A percentile compares a stretch with the other conserved stretches of the same genome.
These are phyloP conservation scores for Drosophila putrida DNA, from an alignment of 2,888 invertebrate species.

Conservation along the genomic window DNA sequence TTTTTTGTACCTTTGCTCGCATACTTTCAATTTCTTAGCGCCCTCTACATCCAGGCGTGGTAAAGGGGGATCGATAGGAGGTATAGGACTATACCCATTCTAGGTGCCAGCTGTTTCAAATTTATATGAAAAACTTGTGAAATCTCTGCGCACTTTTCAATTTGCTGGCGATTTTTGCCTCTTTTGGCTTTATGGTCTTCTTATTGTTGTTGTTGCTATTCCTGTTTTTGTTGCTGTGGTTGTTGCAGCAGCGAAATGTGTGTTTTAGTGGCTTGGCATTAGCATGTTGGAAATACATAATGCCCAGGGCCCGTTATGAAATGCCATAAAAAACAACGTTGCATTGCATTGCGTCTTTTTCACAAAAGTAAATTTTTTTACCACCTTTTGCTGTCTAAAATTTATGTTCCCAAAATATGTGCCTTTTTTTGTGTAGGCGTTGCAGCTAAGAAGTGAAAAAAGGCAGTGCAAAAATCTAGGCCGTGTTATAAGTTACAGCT, in stretches of 20 bases:
- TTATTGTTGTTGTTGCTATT: slow-evolving; percentile 25
- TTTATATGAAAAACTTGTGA: slow-evolving; percentile 75
- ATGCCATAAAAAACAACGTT: slow-evolving; percentile 52
- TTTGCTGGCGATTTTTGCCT: slow-evolving; percentile 66
- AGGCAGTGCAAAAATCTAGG: slow-evolving; percentile 15
- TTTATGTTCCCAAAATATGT: slow-evolving; percentile 73
- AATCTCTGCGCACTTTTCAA: slow-evolving; percentile 63
- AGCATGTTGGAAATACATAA: slow-evolving; percentile 70
- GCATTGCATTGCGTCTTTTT: slow-evolving; percentile 47
- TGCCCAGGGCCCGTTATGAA: slow-evolving; percentile 43
- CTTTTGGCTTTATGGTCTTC: slow-evolving; percentile 25
- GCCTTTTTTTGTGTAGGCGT: slow-evolving; percentile 30
- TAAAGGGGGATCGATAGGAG: not conserved
- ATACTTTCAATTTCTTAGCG: slow-evolving; percentile 52
- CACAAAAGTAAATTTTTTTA: slow-evolving; percentile 28
- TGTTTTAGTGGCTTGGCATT: slow-evolving; percentile 78
- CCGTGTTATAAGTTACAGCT: slow-evolving; percentile 24
- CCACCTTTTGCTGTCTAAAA: slow-evolving; percentile 48
- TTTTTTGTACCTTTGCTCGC: slow-evolving; percentile 47
- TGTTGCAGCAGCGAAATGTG: slow-evolving; percentile 59
- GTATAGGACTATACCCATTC: slow-evolving; percentile 5
- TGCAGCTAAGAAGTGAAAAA: slow-evolving; percentile 31
- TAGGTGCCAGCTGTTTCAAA: slow-evolving; percentile 69
- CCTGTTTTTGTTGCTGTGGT: slow-evolving; percentile 21
- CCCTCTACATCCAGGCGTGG: not conserved